Conservation (phyloP, 2,113 vertebrate species). For the Sprattus sprattus region DNA sequence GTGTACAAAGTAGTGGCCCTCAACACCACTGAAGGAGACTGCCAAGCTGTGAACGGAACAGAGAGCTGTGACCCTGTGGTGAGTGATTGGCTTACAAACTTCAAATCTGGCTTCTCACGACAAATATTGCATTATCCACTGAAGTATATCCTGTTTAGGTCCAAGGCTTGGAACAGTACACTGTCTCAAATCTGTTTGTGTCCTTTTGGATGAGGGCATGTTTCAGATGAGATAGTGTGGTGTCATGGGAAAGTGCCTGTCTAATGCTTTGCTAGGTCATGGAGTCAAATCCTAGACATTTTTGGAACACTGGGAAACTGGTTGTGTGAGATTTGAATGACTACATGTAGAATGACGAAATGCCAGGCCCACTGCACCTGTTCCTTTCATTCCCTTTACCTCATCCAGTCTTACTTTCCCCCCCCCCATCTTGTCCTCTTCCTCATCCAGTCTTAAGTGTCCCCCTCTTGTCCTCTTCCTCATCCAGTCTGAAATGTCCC, state of each 20-base stretch:
- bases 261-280: too few species aligned
- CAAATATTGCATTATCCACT: too few species aligned
- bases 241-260: too few species aligned
- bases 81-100: conserved; percentile 1
- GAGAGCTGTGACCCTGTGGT: conserved; percentile 74
- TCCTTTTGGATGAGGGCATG: too few species aligned
- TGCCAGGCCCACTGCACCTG: background rate
- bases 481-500: too few species aligned
- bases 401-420: background rate
- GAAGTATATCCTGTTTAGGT: too few species aligned
- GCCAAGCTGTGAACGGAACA: conserved; percentile 58
- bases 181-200: too few species aligned
- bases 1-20: conserved; percentile 72
- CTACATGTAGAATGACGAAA: background rate
- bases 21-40: conserved; percentile 54
- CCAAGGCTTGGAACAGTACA: too few species aligned
- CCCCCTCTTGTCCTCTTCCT: background rate
- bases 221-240: too few species aligned
- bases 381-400: background rate
- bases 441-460: background rate
- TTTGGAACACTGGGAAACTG: too few species aligned
- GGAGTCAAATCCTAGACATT: too few species aligned
- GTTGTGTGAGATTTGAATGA: background rate
- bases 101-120: background rate
- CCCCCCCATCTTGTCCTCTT: background rate